Percentiles rank a stretch among this genome's conserved stretches.
Conservation (phyloP, 2,797 vertebrate species). For the Premnoplex brunnescens region DNA sequence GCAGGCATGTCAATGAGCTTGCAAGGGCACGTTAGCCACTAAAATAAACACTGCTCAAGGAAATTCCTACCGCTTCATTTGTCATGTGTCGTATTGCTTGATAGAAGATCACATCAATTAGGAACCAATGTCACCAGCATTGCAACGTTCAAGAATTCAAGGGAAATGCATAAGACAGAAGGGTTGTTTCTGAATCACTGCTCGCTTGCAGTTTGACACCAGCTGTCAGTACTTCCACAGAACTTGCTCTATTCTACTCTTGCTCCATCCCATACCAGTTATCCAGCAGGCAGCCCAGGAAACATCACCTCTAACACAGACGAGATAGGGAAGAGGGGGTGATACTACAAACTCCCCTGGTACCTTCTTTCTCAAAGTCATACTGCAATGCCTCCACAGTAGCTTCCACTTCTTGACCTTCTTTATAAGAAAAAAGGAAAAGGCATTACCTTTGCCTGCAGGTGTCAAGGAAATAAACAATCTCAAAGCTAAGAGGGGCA, state of each 20-base stretch:
- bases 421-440: background rate
- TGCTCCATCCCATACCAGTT: background rate
- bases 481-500: background rate
- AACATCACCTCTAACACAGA: background rate
- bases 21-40: background rate
- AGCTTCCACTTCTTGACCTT: background rate
- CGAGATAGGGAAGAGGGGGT: rapidly evolving
- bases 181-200: background rate
- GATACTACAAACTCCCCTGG: background rate
- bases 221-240: background rate
- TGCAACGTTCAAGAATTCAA: background rate
- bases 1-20: background rate
- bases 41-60: background rate
- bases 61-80: background rate
- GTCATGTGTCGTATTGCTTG: background rate
- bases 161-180: background rate
- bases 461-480: background rate
- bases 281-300: background rate
- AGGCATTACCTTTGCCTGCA: background rate
- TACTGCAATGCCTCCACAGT: background rate
- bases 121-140: background rate
- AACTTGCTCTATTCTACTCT: background rate
- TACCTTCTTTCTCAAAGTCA: background rate
- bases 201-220: background rate
- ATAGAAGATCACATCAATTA: background rate